Base-by-base conservation (phyloP, 2,888 invertebrate species). In the Cephonodes hylas region DNA sequence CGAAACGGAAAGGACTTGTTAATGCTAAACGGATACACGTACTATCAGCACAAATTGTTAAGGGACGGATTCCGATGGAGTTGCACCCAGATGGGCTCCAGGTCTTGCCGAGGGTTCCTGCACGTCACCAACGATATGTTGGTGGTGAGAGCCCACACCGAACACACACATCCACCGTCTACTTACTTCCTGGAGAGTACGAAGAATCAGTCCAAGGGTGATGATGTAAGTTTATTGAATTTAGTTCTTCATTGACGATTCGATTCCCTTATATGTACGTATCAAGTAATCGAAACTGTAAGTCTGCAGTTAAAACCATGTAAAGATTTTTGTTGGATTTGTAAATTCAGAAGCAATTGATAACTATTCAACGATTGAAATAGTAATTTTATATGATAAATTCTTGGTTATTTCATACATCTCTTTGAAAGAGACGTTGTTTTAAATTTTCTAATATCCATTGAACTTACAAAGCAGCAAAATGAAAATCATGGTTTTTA, bases 1-100 rank as follows among this genome's bases (percentile, higher is more conserved):
- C 83, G 90, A 1, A 86, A 86, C 42, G 91, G 91, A 0, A 92
- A 91, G 63, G 81, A 89, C 63, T 72, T 91, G 23, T 72, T 91
- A 27, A 87, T 91, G 88, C 81, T 90, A 6, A 85, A 90, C 56
- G 91, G 91, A 0, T 91, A 91, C 64, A 92, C 91, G 0, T 92
- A 89, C 71, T 92, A 91, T 68, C 89, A 91, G 66, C 91, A 91
- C 66, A 92, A 91, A 72, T 71, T 84, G 1, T 75, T 91, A 7
- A 80, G 86, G 20, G 90, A 91, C 42, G 92, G 92, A 0, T 87
- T 83, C 73, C 83, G 92, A 0, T 92, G 92, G 92, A 91, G 91
- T 76, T 92, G 92, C 66, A 91, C 92, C 0, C 90, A 90, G 71
- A 91, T 91, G 91, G 91, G 90, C 0, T 91, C 91, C 62, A 84